Conservation (phyloP, 2,888 invertebrate genomes). For the Epirrhoe tristata region DNA sequence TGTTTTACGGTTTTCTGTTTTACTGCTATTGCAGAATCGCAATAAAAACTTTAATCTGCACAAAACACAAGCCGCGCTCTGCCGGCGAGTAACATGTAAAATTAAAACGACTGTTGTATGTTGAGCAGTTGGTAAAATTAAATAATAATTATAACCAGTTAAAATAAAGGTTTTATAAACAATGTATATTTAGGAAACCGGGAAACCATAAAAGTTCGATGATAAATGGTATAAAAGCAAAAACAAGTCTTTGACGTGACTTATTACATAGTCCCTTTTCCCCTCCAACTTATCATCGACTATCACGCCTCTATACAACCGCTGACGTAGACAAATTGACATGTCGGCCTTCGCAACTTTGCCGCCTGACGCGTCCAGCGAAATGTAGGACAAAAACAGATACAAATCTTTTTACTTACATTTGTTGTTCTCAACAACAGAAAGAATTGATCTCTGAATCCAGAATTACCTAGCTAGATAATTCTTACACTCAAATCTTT, state of each 20-base stretch:
- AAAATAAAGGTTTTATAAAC: too few species aligned
- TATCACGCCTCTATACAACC: slow-evolving; percentile 44
- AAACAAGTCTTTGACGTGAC: slow-evolving; percentile 1
- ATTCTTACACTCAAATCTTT: too few species aligned
- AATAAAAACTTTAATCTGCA: slow-evolving; percentile 37
- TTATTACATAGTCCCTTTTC: slow-evolving; percentile 20
- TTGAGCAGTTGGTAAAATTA: background rate
- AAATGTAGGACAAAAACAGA: slow-evolving; percentile 7
- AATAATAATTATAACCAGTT: too few species aligned
- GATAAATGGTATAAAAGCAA: slow-evolving; percentile 1
- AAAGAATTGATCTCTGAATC: background rate
- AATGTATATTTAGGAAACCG: background rate
- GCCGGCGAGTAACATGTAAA: background rate
- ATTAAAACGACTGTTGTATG: background rate
- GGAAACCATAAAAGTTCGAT: background rate
- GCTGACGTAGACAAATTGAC: slow-evolving; percentile 69
- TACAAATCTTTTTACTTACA: background rate
- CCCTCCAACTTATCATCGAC: slow-evolving; percentile 48
- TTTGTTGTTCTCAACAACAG: background rate
- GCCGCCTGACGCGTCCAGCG: background rate
- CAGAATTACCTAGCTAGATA: background rate
- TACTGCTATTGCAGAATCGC: slow-evolving; percentile 30
- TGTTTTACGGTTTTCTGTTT: slow-evolving; percentile 29
- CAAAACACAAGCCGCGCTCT: slow-evolving; percentile 28
- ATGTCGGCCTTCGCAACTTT: slow-evolving; percentile 51